Base-by-base conservation (phyloP, 2,113 vertebrate genomes). In the Pachycephala philippinensis region DNA sequence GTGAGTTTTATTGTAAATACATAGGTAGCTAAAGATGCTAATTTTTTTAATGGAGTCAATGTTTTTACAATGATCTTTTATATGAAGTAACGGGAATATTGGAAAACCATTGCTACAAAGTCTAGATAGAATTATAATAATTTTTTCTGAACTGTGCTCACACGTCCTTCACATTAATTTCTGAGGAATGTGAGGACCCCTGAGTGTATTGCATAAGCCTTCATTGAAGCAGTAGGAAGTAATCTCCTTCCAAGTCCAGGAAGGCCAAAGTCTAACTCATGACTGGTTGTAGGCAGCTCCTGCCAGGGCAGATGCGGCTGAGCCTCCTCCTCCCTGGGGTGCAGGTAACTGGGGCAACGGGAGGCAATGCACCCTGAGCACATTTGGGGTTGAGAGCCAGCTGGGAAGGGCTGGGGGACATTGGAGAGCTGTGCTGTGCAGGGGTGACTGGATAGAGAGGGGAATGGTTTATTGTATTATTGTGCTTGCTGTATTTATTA, bases 301-400 rank as follows among this genome's bases (percentile, higher is more conserved):
- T 84, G 20, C 6, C 44, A 16, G 35, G 33, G 4, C 28, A 66
- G n/a, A 57, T 35, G 23, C 10, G 81, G 35, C 15, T 8, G 8
- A 81, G 12, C 21, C 57, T 22, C 13, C 10, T 50, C 6, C 21
- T 81, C 4, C 4, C 21, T 2, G 1, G 22, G 9, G n/a, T n/a
- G 30, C 18, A 28, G 11, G 19, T 45, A 42, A 6, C 9, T 0
- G 3, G 20, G 24, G 6, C 1, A 7, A 42, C 20, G 9, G 17
- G 35, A 54, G 7, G 7, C 7, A 65, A 7, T 8, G 4, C 17
- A 44, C 6, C 2, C 9, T 72, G 18, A 45, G 49, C 9, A 60
- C 0, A 0, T 33, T 50, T 69, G 7, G 6, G 10, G 18, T 5
- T 39, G 27, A 28, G 6, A 64, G 5, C 13, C 30, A 42, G 7